Evolutionary conservation across 2,113 vertebrate species (phyloP).

Genomic region (Poeciliopsis retropinna): DNA sequence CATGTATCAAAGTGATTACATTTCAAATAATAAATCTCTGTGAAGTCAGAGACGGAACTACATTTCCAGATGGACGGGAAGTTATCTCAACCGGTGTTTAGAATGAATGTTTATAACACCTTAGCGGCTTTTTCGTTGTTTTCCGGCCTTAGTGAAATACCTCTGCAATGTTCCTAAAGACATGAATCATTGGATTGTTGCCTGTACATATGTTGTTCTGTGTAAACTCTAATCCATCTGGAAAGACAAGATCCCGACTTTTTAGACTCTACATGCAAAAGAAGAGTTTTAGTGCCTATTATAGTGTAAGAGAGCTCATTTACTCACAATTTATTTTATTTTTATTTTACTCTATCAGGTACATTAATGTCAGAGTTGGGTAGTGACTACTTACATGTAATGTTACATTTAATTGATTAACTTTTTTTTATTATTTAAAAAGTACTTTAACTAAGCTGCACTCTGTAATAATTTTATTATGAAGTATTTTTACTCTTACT

Average conservation of each 20-base stretch:
- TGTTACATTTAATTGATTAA: too few species aligned
- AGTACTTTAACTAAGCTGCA: too few species aligned
- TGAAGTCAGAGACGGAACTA: too few species aligned
- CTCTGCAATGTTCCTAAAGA: not conserved
- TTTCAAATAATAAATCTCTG: not conserved
- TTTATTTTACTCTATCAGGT: not conserved
- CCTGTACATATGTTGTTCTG: not conserved
- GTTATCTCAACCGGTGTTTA: not conserved
- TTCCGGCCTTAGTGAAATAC: not conserved
- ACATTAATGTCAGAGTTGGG: not conserved
- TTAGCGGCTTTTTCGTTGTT: not conserved
- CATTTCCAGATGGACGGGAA: not conserved
- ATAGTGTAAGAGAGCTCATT: not conserved
- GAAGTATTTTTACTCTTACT: too few species aligned
- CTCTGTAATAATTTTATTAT: too few species aligned
- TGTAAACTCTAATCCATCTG: not conserved
- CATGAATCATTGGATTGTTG: not conserved
- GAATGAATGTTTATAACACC: not conserved
- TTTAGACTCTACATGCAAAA: not conserved
- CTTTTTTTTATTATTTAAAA: too few species aligned
- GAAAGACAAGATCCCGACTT: not conserved
- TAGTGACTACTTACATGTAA: too few species aligned
- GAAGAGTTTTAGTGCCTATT: not conserved
- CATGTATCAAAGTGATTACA: not conserved
- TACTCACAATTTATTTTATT: not conserved